Evolutionary conservation across 2,888 invertebrate genomes (phyloP).

Genomic region (Sericinus montela): DNA sequence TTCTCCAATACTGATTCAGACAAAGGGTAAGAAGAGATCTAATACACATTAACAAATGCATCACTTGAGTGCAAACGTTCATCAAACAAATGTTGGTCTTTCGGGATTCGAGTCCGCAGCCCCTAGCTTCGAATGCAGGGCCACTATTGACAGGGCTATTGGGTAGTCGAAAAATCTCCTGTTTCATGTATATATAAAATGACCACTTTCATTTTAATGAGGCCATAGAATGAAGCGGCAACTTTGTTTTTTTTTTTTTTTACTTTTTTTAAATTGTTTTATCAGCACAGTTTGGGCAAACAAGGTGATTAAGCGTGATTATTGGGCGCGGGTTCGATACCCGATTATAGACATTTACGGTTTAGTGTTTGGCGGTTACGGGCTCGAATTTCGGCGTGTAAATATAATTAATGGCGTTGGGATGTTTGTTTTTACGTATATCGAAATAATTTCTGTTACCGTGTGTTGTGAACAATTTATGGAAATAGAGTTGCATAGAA

Average conservation of each 20-base stretch:
- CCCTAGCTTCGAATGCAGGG: too few species aligned
- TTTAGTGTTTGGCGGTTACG: slow-evolving; percentile 54
- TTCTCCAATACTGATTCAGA: too few species aligned
- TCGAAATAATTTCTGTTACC: slow-evolving; percentile 8
- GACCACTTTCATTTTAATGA: neutral
- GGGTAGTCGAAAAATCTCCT: too few species aligned
- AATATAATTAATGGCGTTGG: slow-evolving; percentile 57
- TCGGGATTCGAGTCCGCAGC: too few species aligned
- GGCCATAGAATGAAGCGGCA: slow-evolving; percentile 2
- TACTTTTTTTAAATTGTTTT: slow-evolving; percentile 32
- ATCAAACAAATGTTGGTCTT: too few species aligned
- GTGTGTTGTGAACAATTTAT: neutral
- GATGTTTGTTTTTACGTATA: slow-evolving; percentile 45
- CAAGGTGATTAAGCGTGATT: slow-evolving; percentile 67
- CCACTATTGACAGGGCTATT: too few species aligned
- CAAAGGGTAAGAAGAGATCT: too few species aligned
- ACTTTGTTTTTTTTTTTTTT: slow-evolving; percentile 23
- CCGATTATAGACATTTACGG: slow-evolving; percentile 70
- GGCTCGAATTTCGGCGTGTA: slow-evolving; percentile 52
- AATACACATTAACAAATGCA: too few species aligned
- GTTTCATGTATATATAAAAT: too few species aligned
- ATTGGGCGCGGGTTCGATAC: slow-evolving; percentile 57
- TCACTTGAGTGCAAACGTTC: too few species aligned
- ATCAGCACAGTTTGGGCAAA: slow-evolving; percentile 46
- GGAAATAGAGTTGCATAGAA: too few species aligned